Conservation (phyloP, 1,140 invertebrate genomes). For the Trinorchestia longiramus region DNA sequence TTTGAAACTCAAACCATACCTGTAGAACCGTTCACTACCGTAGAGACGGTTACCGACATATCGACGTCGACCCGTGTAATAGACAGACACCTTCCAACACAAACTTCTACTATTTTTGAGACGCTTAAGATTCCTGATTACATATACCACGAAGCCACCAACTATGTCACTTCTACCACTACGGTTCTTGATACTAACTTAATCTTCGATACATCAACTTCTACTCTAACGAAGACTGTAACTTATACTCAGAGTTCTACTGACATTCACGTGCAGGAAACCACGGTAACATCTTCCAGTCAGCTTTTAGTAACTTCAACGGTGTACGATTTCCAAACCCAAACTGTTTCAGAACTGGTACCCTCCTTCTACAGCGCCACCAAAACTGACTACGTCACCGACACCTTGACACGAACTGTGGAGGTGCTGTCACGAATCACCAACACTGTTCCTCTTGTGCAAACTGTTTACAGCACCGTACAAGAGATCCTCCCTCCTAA, state of each 20-base stretch:
- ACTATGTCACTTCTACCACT: background rate
- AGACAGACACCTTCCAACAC: background rate
- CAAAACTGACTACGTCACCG: background rate
- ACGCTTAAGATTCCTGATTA: slow-evolving; percentile 29
- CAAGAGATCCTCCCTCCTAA: background rate
- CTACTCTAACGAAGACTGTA: background rate
- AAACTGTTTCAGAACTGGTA: background rate
- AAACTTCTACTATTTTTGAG: slow-evolving; percentile 10
- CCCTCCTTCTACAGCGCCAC: slow-evolving; percentile 39
- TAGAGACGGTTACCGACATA: background rate
- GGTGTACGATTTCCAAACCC: background rate
- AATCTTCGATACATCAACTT: background rate
- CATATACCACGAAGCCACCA: background rate
- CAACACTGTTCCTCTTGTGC: slow-evolving; percentile 1
- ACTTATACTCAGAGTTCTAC: slow-evolving; percentile 28
- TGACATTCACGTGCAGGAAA: slow-evolving; percentile 20
- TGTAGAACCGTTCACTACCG: background rate
- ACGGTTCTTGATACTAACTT: background rate
- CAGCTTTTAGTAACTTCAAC: background rate
- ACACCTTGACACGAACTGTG: background rate
- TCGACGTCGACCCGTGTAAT: background rate
- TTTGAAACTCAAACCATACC: background rate
- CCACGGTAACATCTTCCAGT: slow-evolving; percentile 19
- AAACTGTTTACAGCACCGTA: slow-evolving; percentile 14
- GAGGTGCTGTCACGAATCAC: background rate